Percentiles rank a stretch among this genome's conserved stretches.
Evolutionary conservation across 92 coral and sea anemone species (phyloP).

Genomic region (Paragorgia papillata): DNA sequence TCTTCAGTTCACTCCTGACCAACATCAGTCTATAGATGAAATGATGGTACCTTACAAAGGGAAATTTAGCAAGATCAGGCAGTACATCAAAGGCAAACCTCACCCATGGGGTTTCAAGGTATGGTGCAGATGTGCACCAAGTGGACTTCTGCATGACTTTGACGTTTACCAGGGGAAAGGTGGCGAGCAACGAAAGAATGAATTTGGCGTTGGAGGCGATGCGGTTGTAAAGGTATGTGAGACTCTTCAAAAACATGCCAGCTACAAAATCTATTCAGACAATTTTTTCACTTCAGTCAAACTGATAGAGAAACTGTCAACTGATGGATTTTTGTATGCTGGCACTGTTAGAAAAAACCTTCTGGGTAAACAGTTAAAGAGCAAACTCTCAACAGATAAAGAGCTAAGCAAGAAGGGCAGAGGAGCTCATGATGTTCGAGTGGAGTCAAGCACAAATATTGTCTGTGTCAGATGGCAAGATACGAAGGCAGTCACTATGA

Average conservation of each 20-base stretch:
- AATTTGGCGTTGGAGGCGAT: slow-evolving; percentile 8
- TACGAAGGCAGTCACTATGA: slow-evolving; percentile 13
- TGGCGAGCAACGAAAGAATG: neutral
- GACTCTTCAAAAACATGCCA: slow-evolving; percentile 11
- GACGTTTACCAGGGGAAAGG: no score
- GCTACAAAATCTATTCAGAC: slow-evolving; percentile 12
- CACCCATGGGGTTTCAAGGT: slow-evolving; percentile 46
- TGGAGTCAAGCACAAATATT: slow-evolving; percentile 5
- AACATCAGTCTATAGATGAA: slow-evolving; percentile 41
- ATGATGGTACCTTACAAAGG: no score
- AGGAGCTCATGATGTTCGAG: slow-evolving; percentile 21
- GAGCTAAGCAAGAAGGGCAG: slow-evolving; percentile 10
- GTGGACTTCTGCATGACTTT: slow-evolving; percentile 26
- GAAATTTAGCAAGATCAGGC: slow-evolving; percentile 27
- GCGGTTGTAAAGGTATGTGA: slow-evolving; percentile 2
- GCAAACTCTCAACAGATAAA: neutral
- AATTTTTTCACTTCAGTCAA: slow-evolving; percentile 1
- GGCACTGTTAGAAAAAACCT: slow-evolving; percentile 17
- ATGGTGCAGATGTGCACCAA: slow-evolving; percentile 19
- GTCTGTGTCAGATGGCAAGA: slow-evolving; percentile 38
- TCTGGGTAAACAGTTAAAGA: slow-evolving; percentile 5
- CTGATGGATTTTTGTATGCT: slow-evolving; percentile 2
- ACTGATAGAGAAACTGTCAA: slow-evolving; percentile 17
- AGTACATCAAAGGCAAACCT: slow-evolving; percentile 28
- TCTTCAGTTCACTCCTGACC: slow-evolving; percentile 14